Evolutionary conservation across 2,888 invertebrate genomes (phyloP), one percentile per base, ranked within the genome.

Genomic region (Erpobdella octoculata): DNA sequence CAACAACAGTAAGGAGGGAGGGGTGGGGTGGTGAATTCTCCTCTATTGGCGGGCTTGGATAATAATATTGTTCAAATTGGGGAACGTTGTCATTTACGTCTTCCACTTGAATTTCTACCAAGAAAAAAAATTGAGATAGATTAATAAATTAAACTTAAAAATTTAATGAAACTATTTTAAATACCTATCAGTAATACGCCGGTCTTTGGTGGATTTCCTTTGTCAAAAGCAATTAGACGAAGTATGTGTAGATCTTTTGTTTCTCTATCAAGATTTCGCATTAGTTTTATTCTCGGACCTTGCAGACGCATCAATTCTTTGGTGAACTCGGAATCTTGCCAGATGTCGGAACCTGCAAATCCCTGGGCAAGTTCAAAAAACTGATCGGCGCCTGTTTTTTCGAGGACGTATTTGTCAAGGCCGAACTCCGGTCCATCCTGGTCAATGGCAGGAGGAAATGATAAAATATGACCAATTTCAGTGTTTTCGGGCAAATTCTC

Each of bases 161-260:
- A 53, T 53, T 53, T 25, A 5, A 1, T 53, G 15, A 21, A 53
- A 9, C 28, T 53, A 53, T 25, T 28, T 25, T 6, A 53, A 53
- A n/a, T 53, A 53, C 53, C 53, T 5, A 53, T 53, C 53, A 53
- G 8, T 53, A 76, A 33, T 5, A 72, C n/a, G 4, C 76, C 76
- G 1, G 74, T 61, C 64, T 61, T 71, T 2, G 67, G 65, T 4
- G 74, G 83, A 2, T 91, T 91, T 0, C 89, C 92, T 0, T 92
- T 92, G 81, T 95, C 95, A 62, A 88, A 89, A 2, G 93, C 94
- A 18, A 90, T 89, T 58, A 95, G 88, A 80, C 91, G 91, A 76
- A 95, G 83, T 78, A 88, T 88, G 83, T 92, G 74, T 21, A 48
- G 33, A 35, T 72, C 71, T n/a, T 61, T 53, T 33, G 61, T 38